Evolutionary conservation across 1,140 invertebrate genomes (phyloP), one percentile per base, ranked within the genome.

Genomic region (Hypothenemus hampei): DNA sequence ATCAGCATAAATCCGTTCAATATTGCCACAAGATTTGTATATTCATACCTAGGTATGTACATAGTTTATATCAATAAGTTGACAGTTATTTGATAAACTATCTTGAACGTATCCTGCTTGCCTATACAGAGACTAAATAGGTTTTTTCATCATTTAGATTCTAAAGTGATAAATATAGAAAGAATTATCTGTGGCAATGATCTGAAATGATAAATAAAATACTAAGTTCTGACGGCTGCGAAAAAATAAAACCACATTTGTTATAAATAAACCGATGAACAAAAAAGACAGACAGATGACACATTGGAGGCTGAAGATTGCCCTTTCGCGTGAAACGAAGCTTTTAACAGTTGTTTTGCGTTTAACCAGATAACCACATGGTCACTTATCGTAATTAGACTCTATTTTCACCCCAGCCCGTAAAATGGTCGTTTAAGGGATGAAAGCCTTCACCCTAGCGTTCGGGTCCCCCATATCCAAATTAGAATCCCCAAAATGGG

Each of bases 1-100:
- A 46, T 46, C 44, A n/a, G n/a, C n/a, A n/a, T n/a, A n/a, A n/a
- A n/a, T n/a, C n/a, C 19, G 29, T 46, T 46, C 26, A 33, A 46
- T 46, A 46, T 46, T 31, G n/a, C 26, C 21, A 15, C 24, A 15
- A 44, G 41, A 44, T 21, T 31, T n/a, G n/a, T n/a, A n/a, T n/a
- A n/a, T n/a, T n/a, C n/a, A n/a, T n/a, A n/a, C n/a, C n/a, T n/a
- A n/a, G n/a, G n/a, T n/a, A n/a, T n/a, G n/a, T n/a, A n/a, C n/a
- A n/a, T n/a, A n/a, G n/a, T n/a, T n/a, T n/a, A n/a, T n/a, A n/a
- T n/a, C n/a, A n/a, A n/a, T n/a, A n/a, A n/a, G n/a, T n/a, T n/a
- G n/a, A n/a, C n/a, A n/a, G n/a, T n/a, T n/a, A n/a, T n/a, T n/a
- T n/a, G n/a, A n/a, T n/a, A n/a, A n/a, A n/a, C n/a, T n/a, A n/a